phyloP scores from a whole-genome alignment of 37 sponge, comb jelly and placozoan genomes.

The Axinella damicornis region DNA sequence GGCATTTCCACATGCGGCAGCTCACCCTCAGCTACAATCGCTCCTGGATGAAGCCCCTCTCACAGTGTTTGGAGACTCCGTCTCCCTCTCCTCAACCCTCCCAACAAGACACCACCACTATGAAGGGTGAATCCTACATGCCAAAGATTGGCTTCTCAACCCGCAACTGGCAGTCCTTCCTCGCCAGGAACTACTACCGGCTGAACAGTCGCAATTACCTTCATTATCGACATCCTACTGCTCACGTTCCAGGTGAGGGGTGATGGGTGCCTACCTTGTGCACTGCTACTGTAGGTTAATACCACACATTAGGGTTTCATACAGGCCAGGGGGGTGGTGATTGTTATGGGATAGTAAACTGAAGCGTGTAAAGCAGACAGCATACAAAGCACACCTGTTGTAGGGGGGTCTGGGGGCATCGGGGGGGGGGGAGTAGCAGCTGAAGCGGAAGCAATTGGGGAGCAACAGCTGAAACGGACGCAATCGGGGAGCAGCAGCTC shows the following conservation, averaged over 20 bases:
- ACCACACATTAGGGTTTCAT: too few relatives aligned
- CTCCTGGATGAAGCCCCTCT: conserved; percentile 19
- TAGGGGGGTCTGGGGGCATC: too few relatives aligned
- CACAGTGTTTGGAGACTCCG: neutral
- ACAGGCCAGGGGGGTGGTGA: too few relatives aligned
- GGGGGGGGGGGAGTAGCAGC: neutral
- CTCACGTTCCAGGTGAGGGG: conserved; percentile 69
- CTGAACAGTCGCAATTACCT: conserved; percentile 56
- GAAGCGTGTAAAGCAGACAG: too few relatives aligned
- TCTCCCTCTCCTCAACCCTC: neutral
- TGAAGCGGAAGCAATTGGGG: neutral
- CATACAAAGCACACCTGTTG: too few relatives aligned
- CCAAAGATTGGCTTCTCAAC: conserved; percentile 29
- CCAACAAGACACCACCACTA: neutral
- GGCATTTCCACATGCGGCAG: neutral
- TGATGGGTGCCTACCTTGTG: too few relatives aligned
- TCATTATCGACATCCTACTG: conserved; percentile 72
- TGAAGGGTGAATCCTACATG: conserved; percentile 3
- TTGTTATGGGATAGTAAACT: too few relatives aligned
- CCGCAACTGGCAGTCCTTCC: conserved; percentile 33
- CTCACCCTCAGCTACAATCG: conserved; percentile 34
- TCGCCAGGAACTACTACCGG: conserved; percentile 69
- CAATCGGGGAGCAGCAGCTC: too few relatives aligned
- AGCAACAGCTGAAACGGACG: too few relatives aligned
- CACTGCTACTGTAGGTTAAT: too few relatives aligned